A percentile compares a stretch with the other conserved stretches of the same genome.
phyloP scores from a whole-genome alignment of 1,140 invertebrate species.

The Condylostylus longicornis region DNA sequence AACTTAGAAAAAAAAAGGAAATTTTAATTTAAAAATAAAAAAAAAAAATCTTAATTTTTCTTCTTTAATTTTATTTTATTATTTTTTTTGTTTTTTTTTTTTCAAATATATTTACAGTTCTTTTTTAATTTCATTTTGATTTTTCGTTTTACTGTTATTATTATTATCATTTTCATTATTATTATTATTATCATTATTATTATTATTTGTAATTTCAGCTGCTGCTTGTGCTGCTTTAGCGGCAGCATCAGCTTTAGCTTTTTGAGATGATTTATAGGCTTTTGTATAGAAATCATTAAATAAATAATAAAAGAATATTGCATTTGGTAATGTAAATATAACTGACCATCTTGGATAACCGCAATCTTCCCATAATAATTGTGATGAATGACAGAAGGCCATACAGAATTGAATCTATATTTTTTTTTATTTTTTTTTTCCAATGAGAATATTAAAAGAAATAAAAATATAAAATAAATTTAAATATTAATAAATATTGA shows the following conservation, averaged over 20 bases:
- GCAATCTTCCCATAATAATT: conserved; percentile 71
- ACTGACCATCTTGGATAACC: conserved; percentile 63
- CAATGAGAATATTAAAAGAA: not conserved
- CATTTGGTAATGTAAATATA: conserved; percentile 58
- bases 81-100: not conserved
- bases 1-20: too few relatives aligned
- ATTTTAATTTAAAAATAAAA: too few relatives aligned
- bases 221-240: conserved; percentile 11
- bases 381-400: conserved; percentile 60
- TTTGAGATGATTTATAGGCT: conserved; percentile 39
- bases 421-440: not conserved
- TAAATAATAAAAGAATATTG: conserved; percentile 64
- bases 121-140: conserved; percentile 17
- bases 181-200: not conserved
- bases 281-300: conserved; percentile 68
- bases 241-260: conserved; percentile 8
- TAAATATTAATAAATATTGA: too few relatives aligned
- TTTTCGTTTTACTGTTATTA: conserved; percentile 22
- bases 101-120: not conserved
- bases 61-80: too few relatives aligned
- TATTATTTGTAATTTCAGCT: not conserved
- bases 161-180: conserved; percentile 15
- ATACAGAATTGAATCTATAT: conserved; percentile 60
- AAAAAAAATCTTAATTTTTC: too few relatives aligned
- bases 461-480: not conserved